These are phyloP conservation scores for Aphaenogaster ashmeadi DNA, from an alignment of 1,140 invertebrate genomes.

Conservation along the genomic window DNA sequence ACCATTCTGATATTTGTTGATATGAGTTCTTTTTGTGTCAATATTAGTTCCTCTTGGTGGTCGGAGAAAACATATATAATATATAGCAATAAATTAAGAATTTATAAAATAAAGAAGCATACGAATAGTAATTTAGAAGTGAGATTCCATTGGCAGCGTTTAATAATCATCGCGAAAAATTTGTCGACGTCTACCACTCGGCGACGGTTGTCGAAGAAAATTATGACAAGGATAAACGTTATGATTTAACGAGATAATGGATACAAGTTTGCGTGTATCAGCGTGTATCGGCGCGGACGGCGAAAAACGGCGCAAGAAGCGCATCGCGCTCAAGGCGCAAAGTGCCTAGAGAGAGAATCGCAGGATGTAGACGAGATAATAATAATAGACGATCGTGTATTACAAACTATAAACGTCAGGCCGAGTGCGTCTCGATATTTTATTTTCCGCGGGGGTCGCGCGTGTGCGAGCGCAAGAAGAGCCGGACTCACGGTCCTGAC, in stretches of 20 bases:
- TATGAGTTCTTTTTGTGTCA: not conserved
- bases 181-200: constrained; percentile 25
- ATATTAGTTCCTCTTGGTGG: constrained; percentile 12
- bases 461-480: constrained; percentile 68
- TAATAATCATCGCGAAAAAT: constrained; percentile 19
- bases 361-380: constrained; percentile 76
- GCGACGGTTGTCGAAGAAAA: constrained; percentile 34
- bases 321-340: constrained; percentile 55
- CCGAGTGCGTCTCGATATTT: constrained; percentile 62
- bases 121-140: not conserved
- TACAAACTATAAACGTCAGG: constrained; percentile 78
- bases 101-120: not conserved
- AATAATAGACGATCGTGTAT: constrained; percentile 78
- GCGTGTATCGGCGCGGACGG: constrained; percentile 54
- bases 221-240: constrained; percentile 44
- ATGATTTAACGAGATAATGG: constrained; percentile 55
- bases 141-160: not conserved
- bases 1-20: not conserved
- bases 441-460: constrained; percentile 73
- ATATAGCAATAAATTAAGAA: not conserved
- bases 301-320: constrained; percentile 62
- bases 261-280: constrained; percentile 22
- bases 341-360: constrained; percentile 62
- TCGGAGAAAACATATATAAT: not conserved
- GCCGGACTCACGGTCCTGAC: constrained; percentile 60